phyloP scores from a whole-genome alignment of 2,113 vertebrate genomes.

The Rhinolophus ferrumequinum region DNA sequence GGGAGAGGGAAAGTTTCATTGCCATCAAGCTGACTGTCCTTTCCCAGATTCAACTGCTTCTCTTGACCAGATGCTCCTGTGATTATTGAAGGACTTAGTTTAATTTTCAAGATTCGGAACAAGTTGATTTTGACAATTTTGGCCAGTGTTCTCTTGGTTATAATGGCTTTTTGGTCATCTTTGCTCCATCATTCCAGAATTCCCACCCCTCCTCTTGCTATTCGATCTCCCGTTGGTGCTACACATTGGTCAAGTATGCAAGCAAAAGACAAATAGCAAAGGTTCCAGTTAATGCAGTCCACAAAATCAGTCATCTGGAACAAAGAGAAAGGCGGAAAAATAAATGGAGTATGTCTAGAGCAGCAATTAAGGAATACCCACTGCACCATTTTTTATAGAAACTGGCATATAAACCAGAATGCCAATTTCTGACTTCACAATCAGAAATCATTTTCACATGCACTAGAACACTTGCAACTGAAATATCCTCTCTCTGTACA shows the following conservation, averaged over 20 bases:
- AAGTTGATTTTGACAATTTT: not conserved
- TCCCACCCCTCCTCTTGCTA: not conserved
- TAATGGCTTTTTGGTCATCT: not conserved
- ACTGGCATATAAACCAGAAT: conserved; percentile 24
- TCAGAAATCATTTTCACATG: conserved; percentile 19
- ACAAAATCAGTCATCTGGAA: not conserved
- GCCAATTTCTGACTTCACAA: conserved; percentile 29
- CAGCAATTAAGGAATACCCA: not conserved
- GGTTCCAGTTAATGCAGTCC: not conserved
- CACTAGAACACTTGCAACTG: not conserved
- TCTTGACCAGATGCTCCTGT: not conserved
- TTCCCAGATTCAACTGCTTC: not conserved
- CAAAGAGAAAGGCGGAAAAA: not conserved
- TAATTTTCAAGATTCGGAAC: not conserved
- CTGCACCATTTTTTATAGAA: not conserved
- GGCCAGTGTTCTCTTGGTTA: not conserved
- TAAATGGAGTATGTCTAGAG: not conserved
- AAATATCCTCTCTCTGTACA: conserved; percentile 9
- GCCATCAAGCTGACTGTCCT: not conserved
- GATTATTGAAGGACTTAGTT: not conserved
- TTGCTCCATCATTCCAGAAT: not conserved
- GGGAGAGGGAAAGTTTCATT: not conserved
- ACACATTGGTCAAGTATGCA: not conserved
- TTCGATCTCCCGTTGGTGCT: not conserved
- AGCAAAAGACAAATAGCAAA: not conserved